Evolutionary conservation across 2,888 invertebrate species (phyloP).

Genomic region (Orthosia gothica): DNA sequence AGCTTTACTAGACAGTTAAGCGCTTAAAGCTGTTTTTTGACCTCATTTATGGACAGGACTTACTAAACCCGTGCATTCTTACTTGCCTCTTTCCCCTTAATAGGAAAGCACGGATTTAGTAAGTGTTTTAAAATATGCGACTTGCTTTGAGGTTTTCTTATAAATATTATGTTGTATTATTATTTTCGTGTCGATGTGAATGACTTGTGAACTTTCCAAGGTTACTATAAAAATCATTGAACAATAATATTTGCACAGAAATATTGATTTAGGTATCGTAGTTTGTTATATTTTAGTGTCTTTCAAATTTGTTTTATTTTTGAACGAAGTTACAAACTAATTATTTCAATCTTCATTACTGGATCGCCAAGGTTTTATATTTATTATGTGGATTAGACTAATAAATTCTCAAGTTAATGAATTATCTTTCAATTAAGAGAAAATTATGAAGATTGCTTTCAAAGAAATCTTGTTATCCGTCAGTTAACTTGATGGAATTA

Average conservation of each 20-base stretch:
- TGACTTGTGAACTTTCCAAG: conserved; percentile 64
- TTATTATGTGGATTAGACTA: conserved; percentile 28
- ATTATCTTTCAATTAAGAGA: conserved; percentile 27
- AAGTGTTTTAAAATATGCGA: background rate
- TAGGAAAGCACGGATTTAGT: conserved; percentile 6
- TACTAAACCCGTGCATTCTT: background rate
- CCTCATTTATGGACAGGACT: conserved; percentile 3
- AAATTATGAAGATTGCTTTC: conserved; percentile 12
- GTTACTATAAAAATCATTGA: conserved; percentile 22
- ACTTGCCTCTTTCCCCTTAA: background rate
- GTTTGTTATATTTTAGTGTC: conserved; percentile 20
- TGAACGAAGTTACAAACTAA: conserved; percentile 1
- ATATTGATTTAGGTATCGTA: conserved; percentile 11
- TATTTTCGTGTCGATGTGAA: conserved; percentile 60
- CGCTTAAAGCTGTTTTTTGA: conserved; percentile 7
- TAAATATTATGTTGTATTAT: conserved; percentile 55
- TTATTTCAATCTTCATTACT: conserved; percentile 38
- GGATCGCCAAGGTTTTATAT: conserved; percentile 34
- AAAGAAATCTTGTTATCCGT: conserved; percentile 26
- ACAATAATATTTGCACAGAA: conserved; percentile 29
- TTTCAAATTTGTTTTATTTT: conserved; percentile 17
- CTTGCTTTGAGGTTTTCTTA: conserved; percentile 51
- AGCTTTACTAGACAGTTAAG: conserved; percentile 16
- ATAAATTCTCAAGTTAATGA: conserved; percentile 31
- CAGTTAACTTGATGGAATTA: too few relatives aligned